These are phyloP conservation scores for Danionella dracula DNA, from an alignment of 2,797 vertebrate genomes.

Conservation along the genomic window DNA sequence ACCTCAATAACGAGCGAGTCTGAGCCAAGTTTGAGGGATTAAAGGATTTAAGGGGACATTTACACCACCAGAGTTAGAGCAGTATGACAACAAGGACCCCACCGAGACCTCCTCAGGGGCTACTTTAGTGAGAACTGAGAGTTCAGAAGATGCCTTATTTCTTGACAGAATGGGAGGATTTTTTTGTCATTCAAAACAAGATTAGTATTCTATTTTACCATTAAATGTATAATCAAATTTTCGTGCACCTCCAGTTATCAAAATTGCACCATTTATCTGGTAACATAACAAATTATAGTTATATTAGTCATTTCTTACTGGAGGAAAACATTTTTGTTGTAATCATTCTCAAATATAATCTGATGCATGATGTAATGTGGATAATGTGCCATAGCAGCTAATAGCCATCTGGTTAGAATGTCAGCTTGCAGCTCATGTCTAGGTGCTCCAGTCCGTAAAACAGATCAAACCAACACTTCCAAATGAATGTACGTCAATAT, in stretches of 20 bases:
- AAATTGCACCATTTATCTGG: no score
- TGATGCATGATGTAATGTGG: not conserved
- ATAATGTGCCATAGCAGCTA: constrained; percentile 11
- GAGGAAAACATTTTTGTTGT: not conserved
- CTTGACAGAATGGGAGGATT: not conserved
- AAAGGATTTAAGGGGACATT: constrained; percentile 22
- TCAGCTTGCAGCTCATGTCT: not conserved
- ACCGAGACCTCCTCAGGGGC: not conserved
- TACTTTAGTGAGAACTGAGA: not conserved
- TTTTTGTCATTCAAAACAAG: not conserved
- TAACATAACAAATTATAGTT: no score
- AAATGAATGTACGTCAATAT: constrained; percentile 8
- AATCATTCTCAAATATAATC: constrained; percentile 16
- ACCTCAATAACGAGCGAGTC: not conserved
- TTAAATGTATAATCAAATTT: no score
- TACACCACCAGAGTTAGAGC: not conserved
- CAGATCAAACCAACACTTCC: not conserved
- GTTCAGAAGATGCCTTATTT: not conserved
- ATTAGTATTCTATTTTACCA: no score
- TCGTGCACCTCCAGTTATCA: no score
- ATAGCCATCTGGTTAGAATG: constrained; percentile 13
- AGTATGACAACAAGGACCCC: not conserved
- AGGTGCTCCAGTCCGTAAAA: not conserved
- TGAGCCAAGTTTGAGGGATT: constrained; percentile 18
- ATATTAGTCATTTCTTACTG: no score